phyloP scores from a whole-genome alignment of 2,797 vertebrate species.

The Clarias laeviceps region DNA sequence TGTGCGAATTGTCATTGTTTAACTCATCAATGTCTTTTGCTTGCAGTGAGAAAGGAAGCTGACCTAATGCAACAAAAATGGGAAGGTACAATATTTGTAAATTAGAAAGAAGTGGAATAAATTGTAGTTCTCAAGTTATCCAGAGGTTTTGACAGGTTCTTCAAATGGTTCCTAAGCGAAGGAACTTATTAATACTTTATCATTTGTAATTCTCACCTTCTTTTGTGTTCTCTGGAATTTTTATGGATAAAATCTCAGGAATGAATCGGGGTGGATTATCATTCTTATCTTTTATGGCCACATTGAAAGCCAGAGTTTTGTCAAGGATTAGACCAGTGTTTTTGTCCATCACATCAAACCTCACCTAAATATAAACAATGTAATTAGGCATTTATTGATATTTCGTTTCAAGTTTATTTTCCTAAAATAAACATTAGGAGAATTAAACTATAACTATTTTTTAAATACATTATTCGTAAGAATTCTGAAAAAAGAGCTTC shows the following conservation, averaged over 20 bases:
- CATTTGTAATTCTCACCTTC: slow-evolving; percentile 62
- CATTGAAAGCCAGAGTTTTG: slow-evolving; percentile 74
- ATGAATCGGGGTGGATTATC: slow-evolving; percentile 78
- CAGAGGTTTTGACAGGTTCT: neutral
- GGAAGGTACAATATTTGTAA: neutral
- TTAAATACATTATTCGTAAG: neutral
- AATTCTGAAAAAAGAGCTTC: neutral
- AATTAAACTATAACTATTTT: neutral
- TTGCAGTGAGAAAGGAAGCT: slow-evolving; percentile 56
- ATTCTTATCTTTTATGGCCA: slow-evolving; percentile 80
- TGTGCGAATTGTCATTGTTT: slow-evolving; percentile 69
- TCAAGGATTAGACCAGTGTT: slow-evolving; percentile 32
- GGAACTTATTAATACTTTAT: no score
- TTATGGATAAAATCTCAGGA: accelerated
- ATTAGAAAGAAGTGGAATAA: neutral
- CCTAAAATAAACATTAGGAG: neutral
- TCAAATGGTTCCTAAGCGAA: neutral
- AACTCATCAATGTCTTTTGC: slow-evolving; percentile 72
- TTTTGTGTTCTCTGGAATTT: slow-evolving; percentile 63
- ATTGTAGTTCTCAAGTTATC: neutral
- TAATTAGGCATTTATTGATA: neutral
- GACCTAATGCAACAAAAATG: slow-evolving; percentile 51
- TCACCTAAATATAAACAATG: slow-evolving; percentile 67
- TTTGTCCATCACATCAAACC: slow-evolving; percentile 69
- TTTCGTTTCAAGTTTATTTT: neutral